Evolutionary conservation across 2,888 invertebrate species (phyloP), one percentile per base, ranked within the genome.

Genomic region (Clistopyga incitator): DNA sequence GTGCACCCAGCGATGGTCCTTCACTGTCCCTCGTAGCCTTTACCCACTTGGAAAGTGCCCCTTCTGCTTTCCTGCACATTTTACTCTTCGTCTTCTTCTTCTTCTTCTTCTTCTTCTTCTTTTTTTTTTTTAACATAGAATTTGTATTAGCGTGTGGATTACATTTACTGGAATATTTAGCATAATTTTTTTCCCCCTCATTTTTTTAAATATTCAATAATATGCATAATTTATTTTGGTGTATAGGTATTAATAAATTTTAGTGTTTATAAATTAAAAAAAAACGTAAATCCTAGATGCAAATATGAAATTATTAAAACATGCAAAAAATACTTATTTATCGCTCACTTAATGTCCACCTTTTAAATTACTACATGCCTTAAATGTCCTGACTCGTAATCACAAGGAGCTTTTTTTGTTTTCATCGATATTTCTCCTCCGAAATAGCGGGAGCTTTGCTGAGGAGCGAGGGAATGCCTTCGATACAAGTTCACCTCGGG

Each of bases 21-120:
- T 74, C 47, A 25, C 23, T 64, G 25, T 81, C 74, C 65, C 67
- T 78, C 38, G 29, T 64, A 71, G 71, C 38, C 56, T 78, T 78
- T 78, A 71, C 67, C 65, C 50, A 71, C 74, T 61, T 52, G 6
- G 59, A 45, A 68, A 61, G 56, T n/a, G n/a, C n/a, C 76, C 68
- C 78, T 54, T 50, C 34, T 72, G 61, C 38, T 64, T 67, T 45
- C 47, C 47, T 20, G 1, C 13, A 45, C 18, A 20, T 23, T 25
- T 29, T 25, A 29, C n/a, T 1, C 3, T 11, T 18, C 56, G 13
- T 64, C 54, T 64, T 38, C 68, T 15, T 4, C 23, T 72, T 23
- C 56, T n/a, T 1, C 3, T 11, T 18, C 56, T 6, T 64, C 54
- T 64, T 38, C 68, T 15, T 4, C 23, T 72, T 23, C 56, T n/a